These are phyloP conservation scores for Motacilla alba DNA, from an alignment of 2,113 vertebrate species.

Conservation along the genomic window DNA sequence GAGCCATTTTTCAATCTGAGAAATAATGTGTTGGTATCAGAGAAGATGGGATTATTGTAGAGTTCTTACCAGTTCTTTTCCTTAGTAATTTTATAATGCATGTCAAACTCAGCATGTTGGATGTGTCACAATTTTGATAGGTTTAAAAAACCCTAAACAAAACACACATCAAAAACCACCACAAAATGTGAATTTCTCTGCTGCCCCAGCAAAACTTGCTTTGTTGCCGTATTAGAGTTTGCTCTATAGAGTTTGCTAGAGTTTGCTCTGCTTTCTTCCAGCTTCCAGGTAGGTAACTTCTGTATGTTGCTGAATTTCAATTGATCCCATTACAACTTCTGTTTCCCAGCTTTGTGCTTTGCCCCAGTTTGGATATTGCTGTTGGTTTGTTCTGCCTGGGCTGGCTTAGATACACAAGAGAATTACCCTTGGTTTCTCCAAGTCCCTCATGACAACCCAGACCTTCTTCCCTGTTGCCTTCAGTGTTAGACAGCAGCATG, in stretches of 20 bases:
- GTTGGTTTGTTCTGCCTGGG: not conserved
- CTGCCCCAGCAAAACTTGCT: not conserved
- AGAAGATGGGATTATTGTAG: not conserved
- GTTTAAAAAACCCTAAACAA: not conserved
- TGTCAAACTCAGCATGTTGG: not conserved
- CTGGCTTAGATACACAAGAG: not conserved
- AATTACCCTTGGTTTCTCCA: not conserved
- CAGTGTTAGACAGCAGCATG: not conserved
- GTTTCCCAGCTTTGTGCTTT: not conserved
- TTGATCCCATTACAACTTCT: not conserved
- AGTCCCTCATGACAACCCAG: not conserved
- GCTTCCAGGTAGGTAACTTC: slow-evolving; percentile 30
- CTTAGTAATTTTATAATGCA: not conserved
- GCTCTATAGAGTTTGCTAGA: not conserved
- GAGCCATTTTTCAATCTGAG: not conserved
- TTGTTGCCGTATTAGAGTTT: not conserved
- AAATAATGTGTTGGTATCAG: not conserved
- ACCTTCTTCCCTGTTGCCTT: not conserved
- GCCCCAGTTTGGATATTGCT: not conserved
- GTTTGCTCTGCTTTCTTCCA: not conserved
- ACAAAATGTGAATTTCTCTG: not conserved
- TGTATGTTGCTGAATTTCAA: not conserved
- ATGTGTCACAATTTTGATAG: not conserved
- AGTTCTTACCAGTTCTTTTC: not conserved
- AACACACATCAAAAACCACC: not conserved